Evolutionary conservation across 2,113 vertebrate species (phyloP).

Genomic region (Psilopogon haemacephalus): DNA sequence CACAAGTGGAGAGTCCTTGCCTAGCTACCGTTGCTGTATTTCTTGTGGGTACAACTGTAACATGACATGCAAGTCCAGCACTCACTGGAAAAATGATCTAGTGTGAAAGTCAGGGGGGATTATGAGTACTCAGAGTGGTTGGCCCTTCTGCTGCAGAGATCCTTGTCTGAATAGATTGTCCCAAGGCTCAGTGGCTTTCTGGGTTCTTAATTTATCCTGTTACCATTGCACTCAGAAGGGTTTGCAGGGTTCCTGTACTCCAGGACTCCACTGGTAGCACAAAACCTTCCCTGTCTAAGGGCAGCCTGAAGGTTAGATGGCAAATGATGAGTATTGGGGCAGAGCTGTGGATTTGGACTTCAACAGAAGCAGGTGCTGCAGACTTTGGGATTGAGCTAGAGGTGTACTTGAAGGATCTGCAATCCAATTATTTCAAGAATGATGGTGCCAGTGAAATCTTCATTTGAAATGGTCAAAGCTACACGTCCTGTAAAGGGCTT

Average conservation of each 20-base stretch:
- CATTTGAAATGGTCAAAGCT: background rate
- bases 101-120: slow-evolving; percentile 57
- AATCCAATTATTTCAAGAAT: background rate
- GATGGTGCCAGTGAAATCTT: background rate
- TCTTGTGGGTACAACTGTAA: background rate
- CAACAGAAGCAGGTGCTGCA: background rate
- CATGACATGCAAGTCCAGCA: background rate
- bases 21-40: slow-evolving; percentile 47
- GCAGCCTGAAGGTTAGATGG: background rate
- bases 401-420: accelerated
- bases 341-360: background rate
- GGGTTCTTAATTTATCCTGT: slow-evolving; percentile 36
- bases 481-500: background rate
- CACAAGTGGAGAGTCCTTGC: background rate
- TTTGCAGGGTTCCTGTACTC: background rate
- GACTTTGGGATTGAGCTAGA: background rate
- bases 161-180: background rate
- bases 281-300: background rate
- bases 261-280: background rate
- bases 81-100: slow-evolving; percentile 39
- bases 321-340: background rate
- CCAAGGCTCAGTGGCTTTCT: background rate
- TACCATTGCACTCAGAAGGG: background rate
- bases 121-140: slow-evolving; percentile 31
- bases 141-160: background rate